Evolutionary conservation across 1,140 invertebrate genomes (phyloP), one percentile per base, ranked within the genome.

Genomic region (Meloidogyne exigua): DNA sequence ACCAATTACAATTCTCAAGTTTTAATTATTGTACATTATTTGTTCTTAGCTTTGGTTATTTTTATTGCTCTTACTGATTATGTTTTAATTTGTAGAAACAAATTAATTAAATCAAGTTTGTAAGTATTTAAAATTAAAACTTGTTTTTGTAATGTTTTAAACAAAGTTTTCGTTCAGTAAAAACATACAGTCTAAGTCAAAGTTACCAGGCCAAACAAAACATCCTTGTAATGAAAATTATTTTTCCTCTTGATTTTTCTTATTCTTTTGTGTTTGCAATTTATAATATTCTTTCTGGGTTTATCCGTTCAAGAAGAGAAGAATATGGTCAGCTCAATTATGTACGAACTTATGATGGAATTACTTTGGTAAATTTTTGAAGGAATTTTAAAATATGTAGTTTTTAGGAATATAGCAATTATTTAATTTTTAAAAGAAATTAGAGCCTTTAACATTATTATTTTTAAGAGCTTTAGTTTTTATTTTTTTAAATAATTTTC

Each of bases 171-270:
- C 64, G 57, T 65, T 64, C 42, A 9, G 72, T 73, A 65, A 13
- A n/a, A 65, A 28, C 23, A 25, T 73, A 73, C 28, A 64, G 57
- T 5, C 23, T 73, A 10, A 73, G 72, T 25, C 26, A 65, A 28
- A 73, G 36, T 21, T 73, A 73, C n/a, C 72, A 73, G 32, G 57
- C 72, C 2, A 73, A 62, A 26, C 57, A 73, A 64, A 73, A 73
- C 57, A 57, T 73, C 26, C 57, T 73, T 62, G 39, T 65, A 1
- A 73, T 73, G 72, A 62, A 65, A 18, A 64, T 73, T 65, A 65
- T 73, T 64, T 73, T 73, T 62, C 72, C 72, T 13, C 28, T 73
- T 28, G 72, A 73, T 21, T 73, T 73, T 36, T 73, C 72, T 39
- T 73, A 73, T 36, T 25, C 72, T 23, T 42, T 73, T 64, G 42